Evolutionary conservation across 2,113 vertebrate genomes (phyloP).

Genomic region (Bos javanicus): DNA sequence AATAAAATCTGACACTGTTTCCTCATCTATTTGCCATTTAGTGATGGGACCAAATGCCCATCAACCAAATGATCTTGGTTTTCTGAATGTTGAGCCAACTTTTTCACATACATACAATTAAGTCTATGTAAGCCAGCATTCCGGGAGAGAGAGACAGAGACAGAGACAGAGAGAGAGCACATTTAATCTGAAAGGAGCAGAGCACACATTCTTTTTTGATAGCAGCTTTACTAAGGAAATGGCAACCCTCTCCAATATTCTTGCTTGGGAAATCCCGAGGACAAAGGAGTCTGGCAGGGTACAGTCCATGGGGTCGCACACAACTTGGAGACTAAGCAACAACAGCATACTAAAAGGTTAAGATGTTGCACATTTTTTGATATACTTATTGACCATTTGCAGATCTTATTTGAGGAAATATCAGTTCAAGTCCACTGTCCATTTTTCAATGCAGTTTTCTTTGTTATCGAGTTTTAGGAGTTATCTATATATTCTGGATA

Average conservation of each 20-base stretch:
- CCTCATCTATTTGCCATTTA: no score
- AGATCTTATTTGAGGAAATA: neutral
- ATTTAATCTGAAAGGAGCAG: neutral
- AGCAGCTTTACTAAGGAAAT: neutral
- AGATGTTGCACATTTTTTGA: neutral
- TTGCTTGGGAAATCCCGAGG: neutral
- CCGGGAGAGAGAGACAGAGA: neutral
- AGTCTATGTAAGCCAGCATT: no score
- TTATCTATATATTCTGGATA: neutral
- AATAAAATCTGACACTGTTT: no score
- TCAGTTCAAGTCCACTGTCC: no score
- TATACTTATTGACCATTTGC: neutral
- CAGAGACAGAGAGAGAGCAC: neutral
- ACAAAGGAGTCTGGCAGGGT: neutral
- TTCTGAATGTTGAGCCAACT: no score
- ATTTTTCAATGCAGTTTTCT: neutral
- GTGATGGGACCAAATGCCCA: no score
- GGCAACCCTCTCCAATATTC: neutral
- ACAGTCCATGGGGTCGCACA: neutral
- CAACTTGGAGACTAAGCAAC: neutral
- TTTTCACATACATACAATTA: no score
- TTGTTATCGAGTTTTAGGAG: neutral
- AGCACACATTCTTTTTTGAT: neutral
- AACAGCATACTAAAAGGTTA: neutral
- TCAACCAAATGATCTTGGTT: no score